Percentiles rank a stretch among this genome's conserved stretches.
Conservation (phyloP, 2,797 vertebrate species). For the Sparus aurata region DNA sequence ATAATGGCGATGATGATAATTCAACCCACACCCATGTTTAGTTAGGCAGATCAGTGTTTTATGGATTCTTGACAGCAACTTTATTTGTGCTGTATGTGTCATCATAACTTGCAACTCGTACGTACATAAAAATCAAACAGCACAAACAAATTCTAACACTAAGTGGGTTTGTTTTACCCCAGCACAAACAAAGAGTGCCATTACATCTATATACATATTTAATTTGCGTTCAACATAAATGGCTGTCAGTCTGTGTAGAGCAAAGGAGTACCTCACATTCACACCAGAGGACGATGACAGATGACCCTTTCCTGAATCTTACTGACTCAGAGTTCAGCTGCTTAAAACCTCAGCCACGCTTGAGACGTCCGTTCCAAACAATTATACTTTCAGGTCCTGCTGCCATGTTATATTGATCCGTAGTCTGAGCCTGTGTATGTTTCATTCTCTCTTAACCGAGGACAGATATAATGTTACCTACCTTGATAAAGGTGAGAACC, state of each 20-base stretch:
- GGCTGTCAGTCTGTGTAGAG: neutral
- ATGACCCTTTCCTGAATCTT: neutral
- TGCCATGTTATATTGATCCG: neutral
- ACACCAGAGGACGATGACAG: neutral
- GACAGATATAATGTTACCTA: slow-evolving; percentile 10
- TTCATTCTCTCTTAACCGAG: neutral
- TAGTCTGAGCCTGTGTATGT: neutral
- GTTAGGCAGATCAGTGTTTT: neutral
- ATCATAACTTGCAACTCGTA: too few relatives aligned
- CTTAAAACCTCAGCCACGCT: neutral
- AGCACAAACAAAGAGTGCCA: neutral
- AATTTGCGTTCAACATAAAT: neutral
- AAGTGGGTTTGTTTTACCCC: neutral
- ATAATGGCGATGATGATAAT: neutral
- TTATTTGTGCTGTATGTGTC: neutral
- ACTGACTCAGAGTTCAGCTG: too few relatives aligned
- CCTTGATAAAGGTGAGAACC: slow-evolving; percentile 6
- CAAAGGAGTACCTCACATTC: neutral
- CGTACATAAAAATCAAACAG: too few relatives aligned
- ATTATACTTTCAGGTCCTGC: neutral
- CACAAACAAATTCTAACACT: too few relatives aligned
- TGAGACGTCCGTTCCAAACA: neutral
- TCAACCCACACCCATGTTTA: neutral
- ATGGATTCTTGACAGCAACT: too few relatives aligned
- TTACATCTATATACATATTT: neutral